Percentiles rank a stretch among this genome's conserved stretches.
Conservation (phyloP, 2,797 vertebrate species). For the Harpagifer antarcticus region DNA sequence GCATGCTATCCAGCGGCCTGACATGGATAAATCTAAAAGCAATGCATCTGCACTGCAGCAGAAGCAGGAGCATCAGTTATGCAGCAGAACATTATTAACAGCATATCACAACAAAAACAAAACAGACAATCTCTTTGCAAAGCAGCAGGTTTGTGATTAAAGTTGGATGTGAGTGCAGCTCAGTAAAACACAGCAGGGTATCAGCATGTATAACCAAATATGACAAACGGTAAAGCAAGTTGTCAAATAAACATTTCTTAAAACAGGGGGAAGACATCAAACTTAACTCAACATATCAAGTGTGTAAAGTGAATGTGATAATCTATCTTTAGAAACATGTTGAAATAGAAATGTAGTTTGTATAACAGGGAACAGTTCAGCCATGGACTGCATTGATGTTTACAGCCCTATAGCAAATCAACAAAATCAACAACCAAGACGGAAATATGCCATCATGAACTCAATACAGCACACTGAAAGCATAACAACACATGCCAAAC, state of each 20-base stretch:
- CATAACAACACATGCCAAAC: conserved; percentile 4
- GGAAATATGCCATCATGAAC: background rate
- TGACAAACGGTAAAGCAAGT: background rate
- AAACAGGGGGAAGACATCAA: too few relatives aligned
- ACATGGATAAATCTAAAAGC: conserved; percentile 5
- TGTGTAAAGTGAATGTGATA: background rate
- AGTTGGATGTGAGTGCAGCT: background rate
- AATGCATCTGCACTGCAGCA: conserved; percentile 17
- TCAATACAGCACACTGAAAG: background rate
- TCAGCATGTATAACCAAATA: background rate
- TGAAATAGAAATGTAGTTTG: background rate
- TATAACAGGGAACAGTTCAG: background rate
- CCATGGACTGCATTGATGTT: background rate
- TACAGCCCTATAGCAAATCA: background rate
- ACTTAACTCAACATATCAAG: background rate
- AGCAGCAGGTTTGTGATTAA: background rate
- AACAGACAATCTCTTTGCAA: background rate
- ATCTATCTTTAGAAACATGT: background rate
- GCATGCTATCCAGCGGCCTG: background rate
- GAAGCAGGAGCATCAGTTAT: background rate
- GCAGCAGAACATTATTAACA: conserved; percentile 6
- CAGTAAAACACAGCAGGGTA: background rate
- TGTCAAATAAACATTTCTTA: background rate
- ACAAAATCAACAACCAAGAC: background rate
- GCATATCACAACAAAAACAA: background rate